These are phyloP conservation scores for Champsocephalus gunnari DNA, from an alignment of 2,797 vertebrate species.

Conservation along the genomic window DNA sequence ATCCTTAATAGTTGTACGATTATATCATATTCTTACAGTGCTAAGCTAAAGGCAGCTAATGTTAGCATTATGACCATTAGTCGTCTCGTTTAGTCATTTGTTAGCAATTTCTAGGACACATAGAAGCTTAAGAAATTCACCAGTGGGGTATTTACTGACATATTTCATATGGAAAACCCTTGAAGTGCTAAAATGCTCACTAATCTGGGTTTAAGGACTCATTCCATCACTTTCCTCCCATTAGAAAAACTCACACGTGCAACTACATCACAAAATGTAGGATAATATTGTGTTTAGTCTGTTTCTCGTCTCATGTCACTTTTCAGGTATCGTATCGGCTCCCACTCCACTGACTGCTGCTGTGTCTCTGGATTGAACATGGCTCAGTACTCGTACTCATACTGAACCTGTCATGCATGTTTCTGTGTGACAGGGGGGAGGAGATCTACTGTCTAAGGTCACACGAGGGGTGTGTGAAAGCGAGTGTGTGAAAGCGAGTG, in stretches of 20 bases:
- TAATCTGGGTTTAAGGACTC: too few species aligned
- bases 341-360: constrained; percentile 22
- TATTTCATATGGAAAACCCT: too few species aligned
- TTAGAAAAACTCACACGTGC: neutral
- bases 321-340: constrained; percentile 5
- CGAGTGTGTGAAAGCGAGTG: constrained; percentile 48
- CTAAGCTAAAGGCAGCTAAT: neutral
- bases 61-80: too few species aligned
- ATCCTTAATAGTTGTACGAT: neutral
- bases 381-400: constrained; percentile 48
- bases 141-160: too few species aligned
- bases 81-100: too few species aligned
- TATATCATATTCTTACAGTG: too few species aligned
- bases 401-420: constrained; percentile 53
- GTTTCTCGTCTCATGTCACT: neutral
- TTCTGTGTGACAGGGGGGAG: constrained; percentile 54
- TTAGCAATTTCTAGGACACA: too few species aligned
- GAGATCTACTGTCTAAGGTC: constrained; percentile 63
- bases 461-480: constrained; percentile 50
- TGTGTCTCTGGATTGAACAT: constrained; percentile 52
- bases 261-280: too few species aligned
- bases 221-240: too few species aligned
- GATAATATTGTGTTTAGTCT: neutral
- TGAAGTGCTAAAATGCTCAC: too few species aligned
- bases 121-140: too few species aligned